A percentile compares a stretch with the other conserved stretches of the same genome.
These are phyloP conservation scores for Oscheius sp. DNA, from an alignment of 1,140 invertebrate species.

Conservation along the genomic window DNA sequence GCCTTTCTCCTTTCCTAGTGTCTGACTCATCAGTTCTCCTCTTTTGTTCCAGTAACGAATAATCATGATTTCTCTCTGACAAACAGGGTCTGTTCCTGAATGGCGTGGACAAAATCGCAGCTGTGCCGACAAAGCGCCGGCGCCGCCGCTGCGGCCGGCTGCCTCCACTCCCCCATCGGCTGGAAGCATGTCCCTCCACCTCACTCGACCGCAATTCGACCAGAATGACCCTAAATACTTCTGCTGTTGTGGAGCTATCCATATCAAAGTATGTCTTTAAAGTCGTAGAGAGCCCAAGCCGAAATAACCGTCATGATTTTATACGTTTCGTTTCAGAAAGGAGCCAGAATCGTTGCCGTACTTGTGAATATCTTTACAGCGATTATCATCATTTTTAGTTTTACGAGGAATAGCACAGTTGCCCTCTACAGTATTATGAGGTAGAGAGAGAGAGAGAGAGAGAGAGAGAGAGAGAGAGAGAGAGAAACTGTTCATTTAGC, in stretches of 20 bases:
- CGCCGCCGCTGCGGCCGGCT: no score
- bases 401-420: conserved; percentile 49
- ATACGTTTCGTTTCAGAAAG: conserved; percentile 39
- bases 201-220: conserved; percentile 28
- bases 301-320: background rate
- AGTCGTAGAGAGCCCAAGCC: background rate
- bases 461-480: background rate
- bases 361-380: conserved; percentile 43
- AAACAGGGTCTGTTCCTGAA: no score
- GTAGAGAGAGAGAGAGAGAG: background rate
- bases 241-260: conserved; percentile 22
- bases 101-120: no score
- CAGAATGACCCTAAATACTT: conserved; percentile 38
- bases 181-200: conserved; percentile 4
- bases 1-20: no score
- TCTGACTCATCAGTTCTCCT: no score
- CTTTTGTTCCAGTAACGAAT: no score
- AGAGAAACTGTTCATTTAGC: background rate
- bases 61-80: no score
- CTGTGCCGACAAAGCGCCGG: no score
- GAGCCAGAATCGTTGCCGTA: conserved; percentile 52
- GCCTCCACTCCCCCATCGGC: no score
- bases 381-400: conserved; percentile 51
- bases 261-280: conserved; percentile 22
- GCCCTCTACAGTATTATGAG: conserved; percentile 45